Base-by-base conservation (phyloP, 1,140 invertebrate species). In the Aphelenchoides fujianensis region DNA sequence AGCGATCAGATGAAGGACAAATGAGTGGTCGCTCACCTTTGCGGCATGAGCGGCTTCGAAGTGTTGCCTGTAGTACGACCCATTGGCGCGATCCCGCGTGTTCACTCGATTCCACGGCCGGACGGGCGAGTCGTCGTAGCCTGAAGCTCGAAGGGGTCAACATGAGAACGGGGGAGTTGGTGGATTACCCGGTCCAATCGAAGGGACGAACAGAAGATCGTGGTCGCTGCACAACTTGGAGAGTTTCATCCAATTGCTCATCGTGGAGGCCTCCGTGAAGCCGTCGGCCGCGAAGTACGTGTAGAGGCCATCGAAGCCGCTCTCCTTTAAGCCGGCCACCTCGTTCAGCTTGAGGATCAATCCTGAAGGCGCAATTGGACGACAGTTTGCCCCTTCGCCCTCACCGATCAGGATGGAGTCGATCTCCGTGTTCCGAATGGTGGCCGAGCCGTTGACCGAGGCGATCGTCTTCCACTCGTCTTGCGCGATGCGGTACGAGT, bases 281-380 rank as follows among this genome's bases (percentile, higher is more conserved):
- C 85, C 84, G 69, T 86, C 84, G 32, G 84, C 83, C n/a, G 86
- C 87, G 82, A 88, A 88, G 72, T 88, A 88, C 0, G 87, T 87
- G 76, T 88, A 88, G 73, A 86, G 84, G 1, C 87, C 87, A 80
- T 88, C 87, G 83, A 88, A 88, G 2, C 85, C 86, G 16, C 74
- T 54, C 7, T 78, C 70, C n/a, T 72, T 66, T 7, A 88, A 69
- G 16, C 84, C 78, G 30, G 69, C 62, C 27, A 78, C 74, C 59
- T 87, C 81, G 7, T 79, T 76, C 30, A 71, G 31, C 64, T 86
- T 82, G 2, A 87, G 82, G n/a, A 86, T 67, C 3, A 88, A 76
- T 1, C 86, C 87, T 81, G 30, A 9, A 80, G 71, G 69, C n/a
- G 67, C 0, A 55, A 19, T 23, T 68, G 63, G 9, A 19, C 67